Base-by-base conservation (phyloP, 2,888 invertebrate genomes). In the Malachius bipustulatus region DNA sequence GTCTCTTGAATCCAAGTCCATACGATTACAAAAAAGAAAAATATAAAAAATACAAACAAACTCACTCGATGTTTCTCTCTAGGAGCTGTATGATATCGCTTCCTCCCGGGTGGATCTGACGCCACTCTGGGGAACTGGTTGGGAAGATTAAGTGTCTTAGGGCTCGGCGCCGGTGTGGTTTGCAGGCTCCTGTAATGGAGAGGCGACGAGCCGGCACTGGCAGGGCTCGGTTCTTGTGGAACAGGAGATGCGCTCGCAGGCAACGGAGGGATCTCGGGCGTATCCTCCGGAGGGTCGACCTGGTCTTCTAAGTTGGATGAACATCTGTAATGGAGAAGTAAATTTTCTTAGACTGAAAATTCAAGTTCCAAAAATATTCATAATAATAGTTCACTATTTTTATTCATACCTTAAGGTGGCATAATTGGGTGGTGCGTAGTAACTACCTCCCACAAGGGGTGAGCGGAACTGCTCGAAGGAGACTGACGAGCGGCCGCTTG, bases 21-120 rank as follows among this genome's bases (percentile, higher is more conserved):
- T n/a, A n/a, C n/a, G n/a, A n/a, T n/a, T n/a, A n/a, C n/a, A 8
- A 12, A 26, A 19, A 19, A 24, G 19, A 19, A 10, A 13, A 9
- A 12, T 4, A 28, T 33, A 16, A 15, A 6, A 11, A n/a, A 27
- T 6, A 19, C 24, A n/a, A 8, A 19, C n/a, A 13, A 35, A 46
- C 52, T 56, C 54, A 71, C 72, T 63, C 70, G 65, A 52, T 70
- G 69, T 48, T 71, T 72, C 46, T 72, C 73, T 47, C 72, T 63
- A 1, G 72, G 70, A 4, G 71, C 67, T 3, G 72, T 73, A 47
- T 71, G 70, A 59, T 69, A 73, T 34, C 70, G 62, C 52, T 71
- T 73, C 47, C 67, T 56, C 43, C 64, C 64, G 14, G 62, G 59
- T 39, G 64, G 62, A 49, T 69, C 67, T 30, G 54, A 56, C 31